Conservation (phyloP, 2,797 vertebrate species). For the Pipistrellus pipistrellus region DNA sequence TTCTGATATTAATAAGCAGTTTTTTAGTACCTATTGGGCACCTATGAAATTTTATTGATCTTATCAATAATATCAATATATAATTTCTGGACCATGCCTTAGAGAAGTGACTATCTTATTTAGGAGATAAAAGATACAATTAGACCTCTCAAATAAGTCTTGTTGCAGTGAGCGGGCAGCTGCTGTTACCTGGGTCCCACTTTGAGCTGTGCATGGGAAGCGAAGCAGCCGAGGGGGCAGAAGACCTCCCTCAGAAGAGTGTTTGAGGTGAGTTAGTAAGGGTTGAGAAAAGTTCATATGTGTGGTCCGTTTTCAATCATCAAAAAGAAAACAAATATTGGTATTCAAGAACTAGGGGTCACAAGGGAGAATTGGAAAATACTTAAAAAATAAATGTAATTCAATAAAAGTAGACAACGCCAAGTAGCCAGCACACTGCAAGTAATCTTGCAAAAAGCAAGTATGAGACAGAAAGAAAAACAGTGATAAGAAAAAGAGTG, state of each 20-base stretch:
- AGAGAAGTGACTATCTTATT: background rate
- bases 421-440: background rate
- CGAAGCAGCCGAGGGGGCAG: no score
- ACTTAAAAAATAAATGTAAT: conserved; percentile 43
- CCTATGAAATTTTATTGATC: background rate
- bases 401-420: background rate
- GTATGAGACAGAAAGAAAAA: background rate
- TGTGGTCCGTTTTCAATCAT: conserved; percentile 1
- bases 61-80: background rate
- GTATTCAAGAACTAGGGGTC: background rate
- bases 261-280: background rate
- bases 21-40: background rate
- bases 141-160: background rate
- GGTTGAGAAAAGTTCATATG: conserved; percentile 38
- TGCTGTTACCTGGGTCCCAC: no score
- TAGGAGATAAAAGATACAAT: background rate
- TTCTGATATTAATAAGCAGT: background rate
- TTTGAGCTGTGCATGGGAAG: no score
- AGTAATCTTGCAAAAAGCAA: conserved; percentile 6
- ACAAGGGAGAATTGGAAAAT: conserved; percentile 11
- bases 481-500: background rate
- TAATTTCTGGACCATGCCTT: background rate
- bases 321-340: conserved; percentile 48
- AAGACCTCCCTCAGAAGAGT: background rate
- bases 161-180: no score